Base-by-base conservation (phyloP, 2,113 vertebrate species). In the Rhinolophus ferrumequinum region DNA sequence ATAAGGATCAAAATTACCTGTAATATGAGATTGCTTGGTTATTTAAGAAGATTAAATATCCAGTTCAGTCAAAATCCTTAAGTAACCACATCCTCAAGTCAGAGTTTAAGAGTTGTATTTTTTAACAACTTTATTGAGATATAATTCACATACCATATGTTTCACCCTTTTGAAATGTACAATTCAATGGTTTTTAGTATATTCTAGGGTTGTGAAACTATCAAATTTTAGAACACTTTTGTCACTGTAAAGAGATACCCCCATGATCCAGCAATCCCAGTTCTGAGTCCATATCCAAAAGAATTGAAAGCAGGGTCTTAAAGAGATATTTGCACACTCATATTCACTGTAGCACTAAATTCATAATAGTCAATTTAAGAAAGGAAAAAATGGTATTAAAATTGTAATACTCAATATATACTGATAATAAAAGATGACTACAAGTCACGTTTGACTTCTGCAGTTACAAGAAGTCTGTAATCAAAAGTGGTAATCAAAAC, bases 11-110 rank as follows among this genome's bases (percentile, higher is more conserved):
- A 30, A 81, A 80, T 91, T 84, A 85, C 73, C 35, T 58, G 10
- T 67, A 56, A 84, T 72, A 77, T n/a, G 73, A 76, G 28, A 89
- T 70, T 94, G 38, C 89, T 44, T 73, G 52, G 28, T 95, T 92
- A 92, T 92, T 95, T 88, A 77, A 47, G 85, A 50, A 90, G 44
- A 73, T 95, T 90, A 28, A 56, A 96, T 76, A 75, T 47, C 70
- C 15, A 88, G 26, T 64, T 92, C 3, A 62, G 33, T 95, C 82
- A 84, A 35, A 93, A 92, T 95, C n/a, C 14, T 95, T 94, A 70
- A 93, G 69, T 60, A 94, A 77, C 79, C 83, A 44, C 75, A 66
- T 70, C 24, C 35, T 80, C 87, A 38, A 83, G 82, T 90, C 62
- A 90, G 19, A 54, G 66, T 86, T 85, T 88, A 72, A 76, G 21